phyloP scores from a whole-genome alignment of 2,113 vertebrate genomes.

The Conger conger region DNA sequence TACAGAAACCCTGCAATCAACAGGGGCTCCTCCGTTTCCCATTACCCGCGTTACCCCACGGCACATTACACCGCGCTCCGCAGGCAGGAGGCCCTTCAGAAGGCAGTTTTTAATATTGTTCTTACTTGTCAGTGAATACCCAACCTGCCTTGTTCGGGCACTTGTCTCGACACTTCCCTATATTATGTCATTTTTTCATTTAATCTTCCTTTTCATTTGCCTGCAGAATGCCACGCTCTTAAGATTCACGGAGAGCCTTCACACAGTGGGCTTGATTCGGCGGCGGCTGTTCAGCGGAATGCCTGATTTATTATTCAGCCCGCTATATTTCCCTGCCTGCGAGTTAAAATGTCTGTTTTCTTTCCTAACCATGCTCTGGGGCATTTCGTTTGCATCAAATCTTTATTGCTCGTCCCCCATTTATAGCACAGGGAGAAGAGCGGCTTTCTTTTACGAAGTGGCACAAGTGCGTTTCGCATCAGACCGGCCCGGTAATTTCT shows the following conservation, averaged over 20 bases:
- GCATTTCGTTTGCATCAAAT: constrained; percentile 1
- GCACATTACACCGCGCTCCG: not conserved
- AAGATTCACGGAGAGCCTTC: not conserved
- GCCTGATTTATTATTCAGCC: not conserved
- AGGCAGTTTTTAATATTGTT: not conserved
- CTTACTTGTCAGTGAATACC: not conserved
- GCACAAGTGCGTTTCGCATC: not conserved
- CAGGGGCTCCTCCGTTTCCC: constrained; percentile 5
- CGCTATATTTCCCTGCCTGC: not conserved
- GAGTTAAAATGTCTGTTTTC: constrained; percentile 3
- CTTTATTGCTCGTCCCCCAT: not conserved
- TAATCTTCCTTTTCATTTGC: not conserved
- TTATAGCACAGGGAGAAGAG: not conserved
- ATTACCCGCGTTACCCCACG: constrained; percentile 4
- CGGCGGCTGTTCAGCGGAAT: not conserved
- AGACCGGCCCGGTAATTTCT: not conserved
- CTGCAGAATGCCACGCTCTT: not conserved
- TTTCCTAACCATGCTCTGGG: not conserved
- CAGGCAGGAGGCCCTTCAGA: not conserved
- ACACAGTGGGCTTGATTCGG: not conserved
- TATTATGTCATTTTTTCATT: constrained; percentile 2
- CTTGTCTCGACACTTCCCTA: not conserved
- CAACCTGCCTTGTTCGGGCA: constrained; percentile 1
- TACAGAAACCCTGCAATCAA: constrained; percentile 21
- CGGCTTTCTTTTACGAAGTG: not conserved